Conservation (phyloP, 2,888 invertebrate species). For the Eurytoma californica region DNA sequence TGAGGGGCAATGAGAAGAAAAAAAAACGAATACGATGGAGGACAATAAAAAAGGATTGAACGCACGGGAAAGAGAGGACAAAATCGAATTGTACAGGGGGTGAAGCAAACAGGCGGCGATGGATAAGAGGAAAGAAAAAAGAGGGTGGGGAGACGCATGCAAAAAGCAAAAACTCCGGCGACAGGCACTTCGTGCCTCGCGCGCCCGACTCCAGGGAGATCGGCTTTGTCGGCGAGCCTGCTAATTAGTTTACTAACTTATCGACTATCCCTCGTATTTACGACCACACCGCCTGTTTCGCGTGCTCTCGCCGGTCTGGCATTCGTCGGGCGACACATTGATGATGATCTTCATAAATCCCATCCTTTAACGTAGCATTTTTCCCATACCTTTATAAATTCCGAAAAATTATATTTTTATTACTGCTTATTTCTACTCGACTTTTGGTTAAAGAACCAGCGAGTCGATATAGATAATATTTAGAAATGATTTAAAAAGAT, state of each 20-base stretch:
- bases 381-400: neutral
- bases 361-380: neutral
- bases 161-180: conserved; percentile 68
- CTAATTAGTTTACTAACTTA: conserved; percentile 75
- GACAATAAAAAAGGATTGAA: conserved; percentile 64
- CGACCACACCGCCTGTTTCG: conserved; percentile 41
- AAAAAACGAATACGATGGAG: conserved; percentile 64
- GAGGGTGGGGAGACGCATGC: conserved; percentile 56
- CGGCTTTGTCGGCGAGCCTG: conserved; percentile 74
- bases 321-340: conserved; percentile 7
- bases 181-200: conserved; percentile 64
- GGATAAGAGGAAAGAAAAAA: conserved; percentile 48
- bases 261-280: conserved; percentile 65
- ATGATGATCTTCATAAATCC: conserved; percentile 28
- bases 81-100: conserved; percentile 64
- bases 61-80: conserved; percentile 56
- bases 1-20: conserved; percentile 67
- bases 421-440: neutral
- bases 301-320: conserved; percentile 55
- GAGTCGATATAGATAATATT: too few relatives aligned
- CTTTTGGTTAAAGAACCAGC: too few relatives aligned
- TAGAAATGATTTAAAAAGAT: neutral
- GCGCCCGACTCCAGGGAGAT: conserved; percentile 62
- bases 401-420: neutral
- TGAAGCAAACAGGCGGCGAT: conserved; percentile 53